Evolutionary conservation across 2,113 vertebrate genomes (phyloP).

Genomic region (Nesospiza acunhae): DNA sequence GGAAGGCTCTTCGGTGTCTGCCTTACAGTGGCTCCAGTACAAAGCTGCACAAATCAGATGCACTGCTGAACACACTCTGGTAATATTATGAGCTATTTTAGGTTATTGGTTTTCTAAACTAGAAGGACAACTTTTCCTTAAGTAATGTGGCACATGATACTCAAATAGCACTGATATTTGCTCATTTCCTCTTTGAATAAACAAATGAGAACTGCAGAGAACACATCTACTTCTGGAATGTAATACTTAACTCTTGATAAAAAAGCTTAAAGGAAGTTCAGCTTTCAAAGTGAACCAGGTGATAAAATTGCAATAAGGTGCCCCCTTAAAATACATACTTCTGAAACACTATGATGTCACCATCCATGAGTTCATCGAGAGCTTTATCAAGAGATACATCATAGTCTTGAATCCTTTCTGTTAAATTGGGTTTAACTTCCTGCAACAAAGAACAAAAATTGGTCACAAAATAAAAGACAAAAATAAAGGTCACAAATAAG

Average conservation of each 20-base stretch:
- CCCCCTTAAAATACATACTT: conserved; percentile 80
- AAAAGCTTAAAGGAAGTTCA: neutral
- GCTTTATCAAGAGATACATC: conserved; percentile 99
- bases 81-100: neutral
- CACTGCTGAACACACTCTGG: neutral
- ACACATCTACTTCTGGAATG: neutral
- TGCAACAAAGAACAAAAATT: conserved; percentile 54
- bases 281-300: neutral
- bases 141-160: neutral
- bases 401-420: conserved; percentile 98
- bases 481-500: neutral
- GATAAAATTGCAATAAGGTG: neutral
- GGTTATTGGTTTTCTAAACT: neutral
- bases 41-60: neutral
- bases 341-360: conserved; percentile 99
- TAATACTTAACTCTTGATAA: neutral
- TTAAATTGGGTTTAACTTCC: conserved; percentile 99
- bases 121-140: neutral
- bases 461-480: neutral
- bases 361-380: conserved; percentile 99
- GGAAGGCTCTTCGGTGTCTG: neutral
- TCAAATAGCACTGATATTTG: neutral
- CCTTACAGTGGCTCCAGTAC: neutral
- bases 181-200: neutral
- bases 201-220: neutral